Percentiles rank a stretch among this genome's conserved stretches.
phyloP scores from a whole-genome alignment of 2,888 invertebrate species.

The Tridacna gigas region DNA sequence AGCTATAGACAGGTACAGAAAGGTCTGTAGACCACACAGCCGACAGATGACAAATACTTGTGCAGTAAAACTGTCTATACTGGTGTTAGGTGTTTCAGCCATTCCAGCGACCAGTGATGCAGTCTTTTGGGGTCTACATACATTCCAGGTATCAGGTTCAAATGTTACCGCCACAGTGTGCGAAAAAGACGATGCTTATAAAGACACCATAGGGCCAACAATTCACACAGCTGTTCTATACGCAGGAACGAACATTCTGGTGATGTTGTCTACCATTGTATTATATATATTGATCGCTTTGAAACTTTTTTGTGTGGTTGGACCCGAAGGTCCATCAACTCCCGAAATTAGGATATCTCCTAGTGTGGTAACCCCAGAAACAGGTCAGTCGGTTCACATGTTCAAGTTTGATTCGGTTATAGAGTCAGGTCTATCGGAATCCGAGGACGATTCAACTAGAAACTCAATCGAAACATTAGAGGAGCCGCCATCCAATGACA shows the following conservation, averaged over 20 bases:
- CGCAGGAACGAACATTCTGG: constrained; percentile 47
- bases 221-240: constrained; percentile 56
- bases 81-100: constrained; percentile 43
- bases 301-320: constrained; percentile 51
- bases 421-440: constrained; percentile 56
- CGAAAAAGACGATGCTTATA: constrained; percentile 60
- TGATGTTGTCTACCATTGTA: constrained; percentile 48
- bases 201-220: constrained; percentile 54
- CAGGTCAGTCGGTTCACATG: background rate
- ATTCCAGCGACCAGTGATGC: constrained; percentile 61
- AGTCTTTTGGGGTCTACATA: constrained; percentile 61
- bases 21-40: constrained; percentile 57
- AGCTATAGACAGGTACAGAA: constrained; percentile 57
- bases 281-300: constrained; percentile 52
- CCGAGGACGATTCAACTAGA: constrained; percentile 33
- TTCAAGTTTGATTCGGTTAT: constrained; percentile 46
- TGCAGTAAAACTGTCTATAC: constrained; percentile 47
- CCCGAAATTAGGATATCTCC: constrained; percentile 44
- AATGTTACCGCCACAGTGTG: constrained; percentile 43
- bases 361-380: background rate
- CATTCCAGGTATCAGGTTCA: constrained; percentile 14
- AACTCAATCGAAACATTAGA: constrained; percentile 21
- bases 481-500: background rate
- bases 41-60: constrained; percentile 49
- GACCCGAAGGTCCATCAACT: background rate